These are phyloP conservation scores for Ennomos fuscantarius DNA, from an alignment of 2,888 invertebrate species.

Conservation along the genomic window DNA sequence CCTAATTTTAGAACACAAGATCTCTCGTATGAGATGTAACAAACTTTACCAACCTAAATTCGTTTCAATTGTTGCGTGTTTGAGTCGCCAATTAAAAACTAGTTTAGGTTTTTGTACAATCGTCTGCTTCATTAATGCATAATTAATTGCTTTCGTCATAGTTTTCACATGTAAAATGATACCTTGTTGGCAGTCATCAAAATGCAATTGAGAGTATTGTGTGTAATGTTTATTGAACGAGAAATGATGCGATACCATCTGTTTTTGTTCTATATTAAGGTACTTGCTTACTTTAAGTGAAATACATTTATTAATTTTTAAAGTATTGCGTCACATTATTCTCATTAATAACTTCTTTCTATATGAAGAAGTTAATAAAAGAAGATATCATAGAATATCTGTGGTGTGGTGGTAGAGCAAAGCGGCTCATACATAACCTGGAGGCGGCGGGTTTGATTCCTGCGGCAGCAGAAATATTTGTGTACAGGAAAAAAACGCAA, in stretches of 20 bases:
- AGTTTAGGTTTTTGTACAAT: conserved; percentile 60
- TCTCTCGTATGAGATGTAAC: conserved; percentile 6
- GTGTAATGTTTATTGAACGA: no score
- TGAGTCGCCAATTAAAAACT: conserved; percentile 75
- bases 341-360: no score
- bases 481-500: no score
- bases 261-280: neutral
- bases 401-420: no score
- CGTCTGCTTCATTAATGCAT: conserved; percentile 56
- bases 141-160: conserved; percentile 53
- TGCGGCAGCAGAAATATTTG: no score
- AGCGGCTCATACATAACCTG: no score
- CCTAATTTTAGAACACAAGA: conserved; percentile 4
- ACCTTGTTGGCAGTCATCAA: conserved; percentile 29
- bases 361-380: no score
- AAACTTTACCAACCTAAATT: conserved; percentile 29
- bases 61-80: conserved; percentile 64
- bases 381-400: no score
- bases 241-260: no score
- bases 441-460: no score
- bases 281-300: conserved; percentile 1
- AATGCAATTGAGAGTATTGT: conserved; percentile 18
- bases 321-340: no score
- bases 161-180: conserved; percentile 43
- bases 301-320: no score